Evolutionary conservation across 2,888 invertebrate genomes (phyloP).

Genomic region (Drosophila ustulata): DNA sequence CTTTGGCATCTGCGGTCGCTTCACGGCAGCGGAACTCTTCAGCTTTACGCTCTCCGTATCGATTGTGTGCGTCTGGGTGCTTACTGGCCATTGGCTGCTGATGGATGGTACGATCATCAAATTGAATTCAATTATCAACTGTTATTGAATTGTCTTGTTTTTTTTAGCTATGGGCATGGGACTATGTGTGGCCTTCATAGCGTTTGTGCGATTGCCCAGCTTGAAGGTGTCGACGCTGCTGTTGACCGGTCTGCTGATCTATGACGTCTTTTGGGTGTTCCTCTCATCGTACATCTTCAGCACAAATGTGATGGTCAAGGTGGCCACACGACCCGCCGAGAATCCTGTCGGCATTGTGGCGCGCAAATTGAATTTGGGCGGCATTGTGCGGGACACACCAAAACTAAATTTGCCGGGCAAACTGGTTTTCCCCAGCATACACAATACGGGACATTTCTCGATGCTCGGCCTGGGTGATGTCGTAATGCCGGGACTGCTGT

Average conservation of each 20-base stretch:
- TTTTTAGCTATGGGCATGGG: constrained; percentile 98
- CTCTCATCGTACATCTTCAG: constrained; percentile 99
- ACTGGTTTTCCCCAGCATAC: constrained; percentile 98
- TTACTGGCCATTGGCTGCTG: constrained; percentile 98
- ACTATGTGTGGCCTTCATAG: constrained; percentile 98
- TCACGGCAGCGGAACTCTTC: constrained; percentile 96
- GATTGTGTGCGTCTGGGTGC: constrained; percentile 98
- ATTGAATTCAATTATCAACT: neutral
- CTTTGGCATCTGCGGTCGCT: constrained; percentile 96
- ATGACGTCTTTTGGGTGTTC: constrained; percentile 99
- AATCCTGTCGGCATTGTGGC: constrained; percentile 97
- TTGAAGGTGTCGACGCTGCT: constrained; percentile 97
- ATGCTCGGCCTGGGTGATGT: constrained; percentile 96
- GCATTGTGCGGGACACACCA: constrained; percentile 95
- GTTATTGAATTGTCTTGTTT: constrained; percentile 32
- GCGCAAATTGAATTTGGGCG: constrained; percentile 95
- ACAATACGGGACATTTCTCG: constrained; percentile 98
- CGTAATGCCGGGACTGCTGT: constrained; percentile 97
- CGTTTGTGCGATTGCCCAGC: constrained; percentile 97
- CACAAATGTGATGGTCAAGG: constrained; percentile 99
- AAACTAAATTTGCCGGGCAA: constrained; percentile 98
- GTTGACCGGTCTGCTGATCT: constrained; percentile 95
- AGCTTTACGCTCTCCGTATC: constrained; percentile 96
- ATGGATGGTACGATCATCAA: constrained; percentile 91
- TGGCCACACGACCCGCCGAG: constrained; percentile 93